phyloP scores from a whole-genome alignment of 2,113 vertebrate genomes.

The Xiphophorus hellerii region DNA sequence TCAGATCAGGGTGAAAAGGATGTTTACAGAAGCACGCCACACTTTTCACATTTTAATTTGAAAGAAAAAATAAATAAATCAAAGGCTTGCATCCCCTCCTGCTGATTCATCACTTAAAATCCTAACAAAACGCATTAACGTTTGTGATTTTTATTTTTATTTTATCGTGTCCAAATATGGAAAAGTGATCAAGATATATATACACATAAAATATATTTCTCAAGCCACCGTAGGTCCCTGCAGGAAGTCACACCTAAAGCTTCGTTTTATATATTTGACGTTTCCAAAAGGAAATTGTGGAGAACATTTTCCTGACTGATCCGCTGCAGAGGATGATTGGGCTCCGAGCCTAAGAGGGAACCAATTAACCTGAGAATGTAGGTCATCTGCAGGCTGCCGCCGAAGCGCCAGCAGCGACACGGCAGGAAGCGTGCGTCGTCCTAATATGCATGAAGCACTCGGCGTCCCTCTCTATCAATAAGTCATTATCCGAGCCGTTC shows the following conservation, averaged over 20 bases:
- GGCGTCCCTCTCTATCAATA: background rate
- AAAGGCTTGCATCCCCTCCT: no score
- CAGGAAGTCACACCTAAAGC: background rate
- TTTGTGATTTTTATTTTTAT: no score
- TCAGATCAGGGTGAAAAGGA: no score
- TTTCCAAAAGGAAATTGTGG: background rate
- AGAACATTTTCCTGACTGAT: background rate
- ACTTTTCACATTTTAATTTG: no score
- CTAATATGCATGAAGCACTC: background rate
- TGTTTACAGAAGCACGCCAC: no score
- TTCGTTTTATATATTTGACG: background rate
- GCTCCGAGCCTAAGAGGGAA: background rate
- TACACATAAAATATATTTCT: no score
- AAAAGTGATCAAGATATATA: no score
- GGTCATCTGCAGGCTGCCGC: background rate
- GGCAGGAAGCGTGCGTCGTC: background rate
- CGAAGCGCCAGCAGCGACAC: background rate
- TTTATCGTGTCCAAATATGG: no score
- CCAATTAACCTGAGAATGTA: background rate
- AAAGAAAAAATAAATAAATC: no score
- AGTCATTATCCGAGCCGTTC: background rate
- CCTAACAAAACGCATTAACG: no score
- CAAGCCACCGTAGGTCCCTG: no score
- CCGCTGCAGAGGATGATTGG: background rate
- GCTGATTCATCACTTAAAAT: background rate